phyloP scores from a whole-genome alignment of 1,140 invertebrate genomes.

The Euura saliciscinereae region DNA sequence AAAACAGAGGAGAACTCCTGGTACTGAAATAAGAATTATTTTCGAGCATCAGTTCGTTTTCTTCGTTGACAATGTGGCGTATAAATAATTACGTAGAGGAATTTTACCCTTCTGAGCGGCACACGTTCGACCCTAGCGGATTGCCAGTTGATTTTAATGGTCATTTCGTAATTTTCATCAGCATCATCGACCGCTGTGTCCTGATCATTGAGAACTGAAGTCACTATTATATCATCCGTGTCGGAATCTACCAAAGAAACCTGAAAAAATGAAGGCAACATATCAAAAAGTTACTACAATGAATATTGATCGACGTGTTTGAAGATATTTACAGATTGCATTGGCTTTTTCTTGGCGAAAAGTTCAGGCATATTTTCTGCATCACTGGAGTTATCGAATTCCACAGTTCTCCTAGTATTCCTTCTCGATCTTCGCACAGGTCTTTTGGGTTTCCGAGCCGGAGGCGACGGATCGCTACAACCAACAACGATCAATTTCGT shows the following conservation, averaged over 20 bases:
- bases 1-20: neutral
- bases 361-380: neutral
- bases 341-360: neutral
- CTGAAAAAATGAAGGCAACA: neutral
- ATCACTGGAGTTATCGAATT: neutral
- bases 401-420: neutral
- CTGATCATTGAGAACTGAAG: neutral
- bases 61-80: neutral
- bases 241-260: neutral
- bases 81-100: neutral
- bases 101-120: constrained; percentile 13
- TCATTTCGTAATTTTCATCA: constrained; percentile 15
- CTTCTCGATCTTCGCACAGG: neutral
- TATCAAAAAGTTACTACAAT: neutral
- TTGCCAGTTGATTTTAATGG: constrained; percentile 14
- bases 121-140: constrained; percentile 7
- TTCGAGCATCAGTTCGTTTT: neutral
- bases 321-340: neutral
- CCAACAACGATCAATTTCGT: neutral
- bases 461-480: neutral
- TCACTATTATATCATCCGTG: neutral
- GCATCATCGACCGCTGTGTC: neutral
- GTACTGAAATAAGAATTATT: neutral
- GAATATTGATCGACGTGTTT: neutral
- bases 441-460: neutral